Conservation (phyloP, 2,797 vertebrate genomes). For the Brachyrhaphis roseni region DNA sequence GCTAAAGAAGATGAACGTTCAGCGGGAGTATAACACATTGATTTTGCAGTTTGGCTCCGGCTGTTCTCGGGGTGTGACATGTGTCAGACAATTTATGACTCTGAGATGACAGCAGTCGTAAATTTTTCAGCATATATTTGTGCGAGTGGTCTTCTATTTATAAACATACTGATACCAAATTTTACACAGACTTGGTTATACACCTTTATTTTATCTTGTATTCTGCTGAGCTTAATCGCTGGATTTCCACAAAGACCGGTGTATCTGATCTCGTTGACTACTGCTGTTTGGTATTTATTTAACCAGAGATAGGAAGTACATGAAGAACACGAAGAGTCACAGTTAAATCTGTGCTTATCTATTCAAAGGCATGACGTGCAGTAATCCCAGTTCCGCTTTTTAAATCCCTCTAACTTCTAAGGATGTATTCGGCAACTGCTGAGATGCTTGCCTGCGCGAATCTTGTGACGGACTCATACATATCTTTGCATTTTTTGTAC, state of each 20-base stretch:
- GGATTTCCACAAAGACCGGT: slow-evolving; percentile 39
- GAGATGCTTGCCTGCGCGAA: slow-evolving; percentile 16
- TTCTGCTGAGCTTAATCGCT: slow-evolving; percentile 34
- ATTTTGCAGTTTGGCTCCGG: slow-evolving; percentile 53
- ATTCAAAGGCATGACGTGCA: slow-evolving; percentile 47
- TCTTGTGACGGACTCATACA: slow-evolving; percentile 15
- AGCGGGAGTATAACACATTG: slow-evolving; percentile 53
- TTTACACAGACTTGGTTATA: slow-evolving; percentile 8
- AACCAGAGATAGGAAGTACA: slow-evolving; percentile 57
- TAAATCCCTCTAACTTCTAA: slow-evolving; percentile 49
- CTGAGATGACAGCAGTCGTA: slow-evolving; percentile 36
- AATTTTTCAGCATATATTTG: slow-evolving; percentile 50
- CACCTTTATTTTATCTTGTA: slow-evolving; percentile 1
- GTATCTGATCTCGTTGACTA: slow-evolving; percentile 47
- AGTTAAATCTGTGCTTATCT: slow-evolving; percentile 56
- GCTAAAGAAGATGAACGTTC: slow-evolving; percentile 31
- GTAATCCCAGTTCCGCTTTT: slow-evolving; percentile 47
- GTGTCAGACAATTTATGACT: slow-evolving; percentile 62
- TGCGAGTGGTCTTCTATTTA: background rate
- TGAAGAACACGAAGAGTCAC: slow-evolving; percentile 46
- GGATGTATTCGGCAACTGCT: slow-evolving; percentile 19
- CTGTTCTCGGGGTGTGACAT: slow-evolving; percentile 49
- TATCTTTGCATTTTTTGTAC: slow-evolving; percentile 21
- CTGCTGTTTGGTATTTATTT: slow-evolving; percentile 53
- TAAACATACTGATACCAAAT: slow-evolving; percentile 18